These are phyloP conservation scores for Terrapene triunguis DNA, from an alignment of 2,113 vertebrate species.

Conservation along the genomic window DNA sequence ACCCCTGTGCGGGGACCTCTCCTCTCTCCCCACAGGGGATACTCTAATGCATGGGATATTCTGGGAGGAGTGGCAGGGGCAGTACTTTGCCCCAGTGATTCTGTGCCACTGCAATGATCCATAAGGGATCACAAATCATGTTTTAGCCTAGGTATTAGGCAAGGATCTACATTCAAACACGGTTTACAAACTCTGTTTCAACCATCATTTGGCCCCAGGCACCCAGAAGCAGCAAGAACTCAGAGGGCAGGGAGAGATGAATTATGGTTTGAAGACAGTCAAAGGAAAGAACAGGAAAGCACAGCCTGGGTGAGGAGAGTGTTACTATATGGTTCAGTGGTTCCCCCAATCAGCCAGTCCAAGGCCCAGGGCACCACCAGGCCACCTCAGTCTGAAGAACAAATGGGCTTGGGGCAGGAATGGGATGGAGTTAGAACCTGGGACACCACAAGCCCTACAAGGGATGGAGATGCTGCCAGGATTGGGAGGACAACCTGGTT, in stretches of 20 bases:
- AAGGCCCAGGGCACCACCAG: background rate
- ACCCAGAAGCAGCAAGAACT: background rate
- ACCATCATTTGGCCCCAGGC: background rate
- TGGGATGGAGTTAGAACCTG: background rate
- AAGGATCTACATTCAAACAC: background rate
- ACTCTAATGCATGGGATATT: background rate
- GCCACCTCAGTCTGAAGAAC: too few relatives aligned
- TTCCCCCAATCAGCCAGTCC: background rate
- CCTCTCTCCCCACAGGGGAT: too few relatives aligned
- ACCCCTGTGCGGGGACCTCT: too few relatives aligned
- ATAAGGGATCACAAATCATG: background rate
- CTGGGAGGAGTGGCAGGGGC: background rate
- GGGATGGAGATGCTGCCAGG: too few relatives aligned
- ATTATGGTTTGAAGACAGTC: background rate
- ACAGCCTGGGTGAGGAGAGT: background rate
- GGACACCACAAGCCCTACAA: background rate
- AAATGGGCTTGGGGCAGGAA: too few relatives aligned
- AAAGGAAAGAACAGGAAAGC: background rate
- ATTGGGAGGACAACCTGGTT: too few relatives aligned
- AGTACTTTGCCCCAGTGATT: background rate
- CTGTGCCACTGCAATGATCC: background rate
- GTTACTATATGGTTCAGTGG: rapidly evolving
- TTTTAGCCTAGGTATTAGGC: background rate
- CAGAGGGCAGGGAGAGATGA: rapidly evolving
- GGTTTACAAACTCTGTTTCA: background rate